phyloP scores from a whole-genome alignment of 2,113 vertebrate genomes.

The Python bivittatus region DNA sequence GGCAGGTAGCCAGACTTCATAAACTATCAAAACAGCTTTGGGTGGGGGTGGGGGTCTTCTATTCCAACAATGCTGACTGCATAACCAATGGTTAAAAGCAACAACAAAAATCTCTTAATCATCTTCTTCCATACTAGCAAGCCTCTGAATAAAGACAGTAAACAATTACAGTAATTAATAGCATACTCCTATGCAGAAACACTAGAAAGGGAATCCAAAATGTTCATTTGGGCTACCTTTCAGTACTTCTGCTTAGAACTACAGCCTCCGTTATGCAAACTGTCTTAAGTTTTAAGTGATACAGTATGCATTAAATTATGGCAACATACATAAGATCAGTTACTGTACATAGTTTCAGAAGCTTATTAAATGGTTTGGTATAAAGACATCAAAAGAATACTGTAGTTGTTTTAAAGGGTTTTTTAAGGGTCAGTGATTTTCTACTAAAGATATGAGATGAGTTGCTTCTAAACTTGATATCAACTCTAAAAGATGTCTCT shows the following conservation, averaged over 20 bases:
- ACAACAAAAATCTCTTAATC: slow-evolving; percentile 44
- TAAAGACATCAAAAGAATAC: slow-evolving; percentile 24
- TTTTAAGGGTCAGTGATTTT: slow-evolving; percentile 45
- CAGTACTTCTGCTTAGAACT: background rate
- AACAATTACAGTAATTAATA: slow-evolving; percentile 32
- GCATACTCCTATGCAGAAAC: background rate
- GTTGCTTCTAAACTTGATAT: slow-evolving; percentile 38
- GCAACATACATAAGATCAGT: slow-evolving; percentile 36
- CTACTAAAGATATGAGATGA: slow-evolving; percentile 44
- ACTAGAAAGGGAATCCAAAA: background rate
- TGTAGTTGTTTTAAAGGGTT: slow-evolving; percentile 29
- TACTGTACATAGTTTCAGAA: background rate
- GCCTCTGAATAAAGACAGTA: slow-evolving; percentile 34
- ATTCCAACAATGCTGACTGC: background rate
- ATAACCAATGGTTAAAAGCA: slow-evolving; percentile 28
- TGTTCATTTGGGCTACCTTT: background rate
- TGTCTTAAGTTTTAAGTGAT: slow-evolving; percentile 50
- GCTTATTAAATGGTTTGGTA: background rate
- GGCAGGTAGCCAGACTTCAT: slow-evolving; percentile 59
- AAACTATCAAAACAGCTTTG: slow-evolving; percentile 58
- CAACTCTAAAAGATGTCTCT: slow-evolving; percentile 45
- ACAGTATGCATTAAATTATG: slow-evolving; percentile 53
- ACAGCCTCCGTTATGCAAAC: slow-evolving; percentile 26
- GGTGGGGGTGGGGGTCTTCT: background rate
- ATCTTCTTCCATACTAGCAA: background rate